phyloP scores from a whole-genome alignment of 2,113 vertebrate genomes.

The Centropristis striata region DNA sequence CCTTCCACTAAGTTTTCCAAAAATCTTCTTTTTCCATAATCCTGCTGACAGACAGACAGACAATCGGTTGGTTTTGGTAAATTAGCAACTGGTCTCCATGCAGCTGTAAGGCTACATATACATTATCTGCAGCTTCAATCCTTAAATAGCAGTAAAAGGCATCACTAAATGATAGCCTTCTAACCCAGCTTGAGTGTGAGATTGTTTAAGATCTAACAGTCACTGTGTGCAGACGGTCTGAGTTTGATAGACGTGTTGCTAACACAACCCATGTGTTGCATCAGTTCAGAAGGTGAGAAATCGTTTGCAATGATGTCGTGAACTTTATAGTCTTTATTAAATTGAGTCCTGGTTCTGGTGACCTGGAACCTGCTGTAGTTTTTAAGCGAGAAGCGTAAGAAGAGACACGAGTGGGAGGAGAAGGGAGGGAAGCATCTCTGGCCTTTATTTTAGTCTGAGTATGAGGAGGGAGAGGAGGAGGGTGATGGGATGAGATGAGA shows the following conservation, averaged over 20 bases:
- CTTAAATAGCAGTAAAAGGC: too few relatives aligned
- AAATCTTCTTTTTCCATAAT: too few relatives aligned
- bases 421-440: constrained; percentile 24
- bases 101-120: too few relatives aligned
- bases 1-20: too few relatives aligned
- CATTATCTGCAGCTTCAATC: too few relatives aligned
- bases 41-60: too few relatives aligned
- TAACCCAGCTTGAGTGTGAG: neutral
- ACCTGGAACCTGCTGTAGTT: neutral
- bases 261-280: constrained; percentile 23
- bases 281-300: constrained; percentile 46
- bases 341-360: neutral
- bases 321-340: neutral
- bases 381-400: neutral
- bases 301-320: constrained; percentile 2
- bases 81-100: too few relatives aligned
- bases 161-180: too few relatives aligned
- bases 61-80: too few relatives aligned
- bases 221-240: neutral
- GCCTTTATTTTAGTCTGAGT: constrained; percentile 46
- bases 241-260: constrained; percentile 11
- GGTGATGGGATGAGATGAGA: constrained; percentile 73
- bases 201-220: neutral
- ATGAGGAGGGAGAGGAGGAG: constrained; percentile 23
- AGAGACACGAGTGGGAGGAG: constrained; percentile 5